A percentile compares a stretch with the other conserved stretches of the same genome.
phyloP scores from a whole-genome alignment of 1,140 invertebrate genomes.

The Oreohelix idahoensis region DNA sequence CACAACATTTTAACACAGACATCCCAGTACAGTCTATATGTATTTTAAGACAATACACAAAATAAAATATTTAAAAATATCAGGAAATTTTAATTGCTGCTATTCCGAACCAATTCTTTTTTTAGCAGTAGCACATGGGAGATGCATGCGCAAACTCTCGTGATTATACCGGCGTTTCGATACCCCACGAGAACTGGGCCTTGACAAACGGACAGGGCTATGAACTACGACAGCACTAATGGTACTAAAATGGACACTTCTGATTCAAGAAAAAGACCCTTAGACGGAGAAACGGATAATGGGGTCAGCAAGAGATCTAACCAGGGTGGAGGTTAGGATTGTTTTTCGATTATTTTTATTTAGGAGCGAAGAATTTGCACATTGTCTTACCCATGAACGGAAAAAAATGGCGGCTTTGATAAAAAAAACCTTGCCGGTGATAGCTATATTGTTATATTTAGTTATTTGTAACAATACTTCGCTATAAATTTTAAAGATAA shows the following conservation, averaged over 20 bases:
- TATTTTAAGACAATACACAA: no score
- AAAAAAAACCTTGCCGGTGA: constrained; percentile 41
- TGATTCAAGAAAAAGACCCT: constrained; percentile 83
- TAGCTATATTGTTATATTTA: neutral
- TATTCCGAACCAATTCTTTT: no score
- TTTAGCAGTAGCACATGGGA: constrained; percentile 15
- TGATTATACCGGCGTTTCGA: constrained; percentile 47
- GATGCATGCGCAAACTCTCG: constrained; percentile 32
- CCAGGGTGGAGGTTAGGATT: constrained; percentile 84
- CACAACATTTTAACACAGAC: no score
- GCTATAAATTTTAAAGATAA: no score
- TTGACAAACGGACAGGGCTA: constrained; percentile 65
- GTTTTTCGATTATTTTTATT: constrained; percentile 52
- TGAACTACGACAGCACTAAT: constrained; percentile 71
- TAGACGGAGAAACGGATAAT: constrained; percentile 88
- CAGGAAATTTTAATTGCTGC: no score
- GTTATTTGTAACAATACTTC: neutral
- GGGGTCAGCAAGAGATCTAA: constrained; percentile 90
- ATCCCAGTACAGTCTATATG: no score
- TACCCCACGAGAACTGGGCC: constrained; percentile 67
- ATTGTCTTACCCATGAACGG: constrained; percentile 40
- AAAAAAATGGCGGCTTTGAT: constrained; percentile 67
- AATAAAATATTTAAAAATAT: no score
- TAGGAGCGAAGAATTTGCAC: constrained; percentile 42
- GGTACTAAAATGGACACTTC: constrained; percentile 72